Evolutionary conservation across 2,797 vertebrate genomes (phyloP), one percentile per base, ranked within the genome.

Genomic region (Rhabdomys pumilio): DNA sequence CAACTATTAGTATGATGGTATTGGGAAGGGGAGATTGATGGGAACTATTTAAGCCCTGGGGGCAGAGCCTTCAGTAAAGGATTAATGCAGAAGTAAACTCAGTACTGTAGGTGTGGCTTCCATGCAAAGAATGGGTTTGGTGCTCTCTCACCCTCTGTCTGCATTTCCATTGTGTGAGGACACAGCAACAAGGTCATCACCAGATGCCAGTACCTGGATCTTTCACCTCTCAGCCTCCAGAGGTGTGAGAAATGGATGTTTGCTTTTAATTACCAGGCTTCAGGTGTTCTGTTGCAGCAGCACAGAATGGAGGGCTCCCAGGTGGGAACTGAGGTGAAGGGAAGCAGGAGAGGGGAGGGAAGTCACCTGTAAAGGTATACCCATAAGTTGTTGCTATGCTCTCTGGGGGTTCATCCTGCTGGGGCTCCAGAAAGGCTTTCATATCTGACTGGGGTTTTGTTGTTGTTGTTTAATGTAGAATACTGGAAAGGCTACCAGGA

Each of bases 361-460:
- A 61, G 34, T 2, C 6, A 59, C 1, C 22, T 24, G n/a, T 0
- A 15, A 2, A 11, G 11, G 12, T 65, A 34, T 13, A 22, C 15
- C 15, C 31, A 22, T 2, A 65, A 24, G 2, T 57, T 53, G 53
- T 47, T 3, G 6, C 24, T 11, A 29, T 34, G 4, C 29, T 20
- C 1, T 1, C 26, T 79, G 59, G n/a, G 9, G 19, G 22, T 34
- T 19, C 0, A 7, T 38, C 11, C 38, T 59, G 0, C 38, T 2
- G n/a, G 5, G 26, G 17, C 2, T 22, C 17, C 67, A 44, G 17
- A 41, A 41, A 73, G 15, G 13, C 14, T 17, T 77, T 63, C 31
- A 41, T 59, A 47, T 73, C 75, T n/a, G 61, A 53, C 50, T 50
- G 50, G 50, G 50, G 31, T 53, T 34, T 57, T 67, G 59, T 22